phyloP scores from a whole-genome alignment of 2,797 vertebrate species.

The Pantherophis vulpinus region DNA sequence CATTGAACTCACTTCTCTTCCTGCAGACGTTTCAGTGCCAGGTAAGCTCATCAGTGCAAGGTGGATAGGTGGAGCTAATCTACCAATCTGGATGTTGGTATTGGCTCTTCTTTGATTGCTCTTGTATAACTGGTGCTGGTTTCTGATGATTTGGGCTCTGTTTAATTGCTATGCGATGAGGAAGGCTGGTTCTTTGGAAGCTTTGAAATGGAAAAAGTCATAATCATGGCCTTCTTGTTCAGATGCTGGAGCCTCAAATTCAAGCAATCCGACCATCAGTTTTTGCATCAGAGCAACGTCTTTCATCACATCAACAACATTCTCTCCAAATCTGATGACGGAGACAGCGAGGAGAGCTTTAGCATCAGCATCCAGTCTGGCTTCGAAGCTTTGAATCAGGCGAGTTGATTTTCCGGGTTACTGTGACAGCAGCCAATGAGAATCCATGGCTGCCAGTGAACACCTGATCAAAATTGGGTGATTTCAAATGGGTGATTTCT shows the following conservation, averaged over 20 bases:
- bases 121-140: not conserved
- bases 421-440: not conserved
- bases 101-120: not conserved
- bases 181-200: not conserved
- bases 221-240: conserved; percentile 44
- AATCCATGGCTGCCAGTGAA: not conserved
- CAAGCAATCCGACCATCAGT: conserved; percentile 98
- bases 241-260: conserved; percentile 99
- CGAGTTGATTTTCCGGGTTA: conserved; percentile 52
- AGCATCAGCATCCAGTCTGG: conserved; percentile 97
- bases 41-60: not conserved
- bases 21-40: not conserved
- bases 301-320: conserved; percentile 99
- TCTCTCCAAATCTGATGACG: conserved; percentile 97
- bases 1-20: not conserved
- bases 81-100: not conserved
- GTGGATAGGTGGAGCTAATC: not conserved
- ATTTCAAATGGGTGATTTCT: not conserved
- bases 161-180: not conserved
- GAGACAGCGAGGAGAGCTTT: conserved; percentile 98
- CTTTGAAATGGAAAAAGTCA: conserved; percentile 17
- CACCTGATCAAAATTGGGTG: not conserved
- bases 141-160: not conserved
- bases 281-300: conserved; percentile 99
- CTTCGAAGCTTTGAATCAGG: conserved; percentile 97